Evolutionary conservation across 1,140 invertebrate species (phyloP).

Genomic region (Drosophila malerkotliana): DNA sequence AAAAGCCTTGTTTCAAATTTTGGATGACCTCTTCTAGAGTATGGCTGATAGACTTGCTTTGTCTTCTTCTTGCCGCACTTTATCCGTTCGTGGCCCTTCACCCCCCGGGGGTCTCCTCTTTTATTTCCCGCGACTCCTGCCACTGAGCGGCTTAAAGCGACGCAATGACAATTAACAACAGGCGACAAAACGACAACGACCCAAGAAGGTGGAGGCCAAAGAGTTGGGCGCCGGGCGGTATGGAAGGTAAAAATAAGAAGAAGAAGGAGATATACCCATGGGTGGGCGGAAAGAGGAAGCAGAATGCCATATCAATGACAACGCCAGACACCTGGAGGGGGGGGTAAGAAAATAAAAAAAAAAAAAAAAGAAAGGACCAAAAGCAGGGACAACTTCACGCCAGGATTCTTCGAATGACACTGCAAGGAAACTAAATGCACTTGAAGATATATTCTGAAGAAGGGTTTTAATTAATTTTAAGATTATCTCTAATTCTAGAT

Average conservation of each 20-base stretch:
- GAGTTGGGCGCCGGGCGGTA: too few relatives aligned
- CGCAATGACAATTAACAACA: conserved; percentile 80
- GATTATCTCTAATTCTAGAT: too few relatives aligned
- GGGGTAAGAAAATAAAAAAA: background rate
- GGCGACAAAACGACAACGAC: conserved; percentile 58
- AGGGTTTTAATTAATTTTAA: background rate
- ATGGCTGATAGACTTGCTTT: conserved; percentile 27
- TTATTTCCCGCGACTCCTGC: conserved; percentile 32
- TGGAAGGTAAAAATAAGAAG: conserved; percentile 2
- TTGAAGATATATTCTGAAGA: background rate
- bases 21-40: conserved; percentile 2
- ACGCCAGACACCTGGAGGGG: conserved; percentile 25
- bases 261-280: background rate
- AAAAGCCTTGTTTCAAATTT: background rate
- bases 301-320: conserved; percentile 69
- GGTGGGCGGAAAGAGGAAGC: conserved; percentile 17
- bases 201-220: conserved; percentile 14
- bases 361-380: background rate
- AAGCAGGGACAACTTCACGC: conserved; percentile 12
- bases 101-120: background rate
- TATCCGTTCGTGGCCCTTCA: background rate
- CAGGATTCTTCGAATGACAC: conserved; percentile 29
- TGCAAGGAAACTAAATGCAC: conserved; percentile 4
- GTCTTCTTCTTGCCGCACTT: conserved; percentile 20
- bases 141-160: conserved; percentile 72